Conservation (phyloP, 2,888 invertebrate species). For the Eupithecia abbreviata region DNA sequence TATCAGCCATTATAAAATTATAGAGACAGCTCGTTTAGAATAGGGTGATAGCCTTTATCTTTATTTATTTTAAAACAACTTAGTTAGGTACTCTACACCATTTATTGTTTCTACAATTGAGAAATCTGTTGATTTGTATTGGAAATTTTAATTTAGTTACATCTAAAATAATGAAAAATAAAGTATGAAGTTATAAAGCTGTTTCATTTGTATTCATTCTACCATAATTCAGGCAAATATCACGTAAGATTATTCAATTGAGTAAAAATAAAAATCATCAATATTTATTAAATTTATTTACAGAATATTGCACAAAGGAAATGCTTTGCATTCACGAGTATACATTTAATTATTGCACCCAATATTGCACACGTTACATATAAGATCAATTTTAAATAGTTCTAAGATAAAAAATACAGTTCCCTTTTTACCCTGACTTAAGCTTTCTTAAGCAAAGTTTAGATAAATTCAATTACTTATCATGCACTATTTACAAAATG, state of each 20-base stretch:
- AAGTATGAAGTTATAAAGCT: constrained; percentile 39
- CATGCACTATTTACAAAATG: constrained; percentile 25
- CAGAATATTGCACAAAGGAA: constrained; percentile 46
- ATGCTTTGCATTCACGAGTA: constrained; percentile 36
- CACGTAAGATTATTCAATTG: background rate
- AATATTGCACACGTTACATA: constrained; percentile 59
- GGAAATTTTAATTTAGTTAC: constrained; percentile 39
- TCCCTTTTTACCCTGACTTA: constrained; percentile 13
- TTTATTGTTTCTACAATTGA: constrained; percentile 28
- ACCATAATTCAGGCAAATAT: background rate
- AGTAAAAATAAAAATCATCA: constrained; percentile 10
- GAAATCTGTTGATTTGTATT: constrained; percentile 44
- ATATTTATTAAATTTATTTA: constrained; percentile 46
- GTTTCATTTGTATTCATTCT: constrained; percentile 21
- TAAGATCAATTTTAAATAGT: constrained; percentile 32
- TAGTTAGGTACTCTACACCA: constrained; percentile 19
- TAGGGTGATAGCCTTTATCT: constrained; percentile 1
- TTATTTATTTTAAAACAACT: constrained; percentile 24
- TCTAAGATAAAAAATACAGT: constrained; percentile 9
- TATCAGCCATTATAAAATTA: background rate
- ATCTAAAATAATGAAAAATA: constrained; percentile 39
- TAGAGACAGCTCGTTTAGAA: background rate
- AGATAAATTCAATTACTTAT: background rate
- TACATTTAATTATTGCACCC: constrained; percentile 44
- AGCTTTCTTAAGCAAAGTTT: background rate